phyloP scores from a whole-genome alignment of 2,888 invertebrate species.

The Scrobipalpa costella region DNA sequence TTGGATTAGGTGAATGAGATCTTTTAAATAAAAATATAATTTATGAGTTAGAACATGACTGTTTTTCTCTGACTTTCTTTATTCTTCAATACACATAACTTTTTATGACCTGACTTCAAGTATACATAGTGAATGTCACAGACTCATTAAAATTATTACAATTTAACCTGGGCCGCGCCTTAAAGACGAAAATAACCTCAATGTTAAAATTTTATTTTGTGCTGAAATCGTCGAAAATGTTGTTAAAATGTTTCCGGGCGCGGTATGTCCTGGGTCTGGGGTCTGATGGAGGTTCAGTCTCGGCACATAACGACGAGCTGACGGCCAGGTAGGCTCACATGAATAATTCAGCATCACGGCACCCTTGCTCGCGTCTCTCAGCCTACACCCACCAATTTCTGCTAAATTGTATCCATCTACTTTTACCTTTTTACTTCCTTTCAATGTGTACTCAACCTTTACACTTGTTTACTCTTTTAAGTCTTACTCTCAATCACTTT shows the following conservation, averaged over 20 bases:
- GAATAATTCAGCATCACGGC: conserved; percentile 64
- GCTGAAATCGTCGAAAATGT: not conserved
- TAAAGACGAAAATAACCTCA: not conserved
- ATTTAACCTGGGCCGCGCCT: not conserved
- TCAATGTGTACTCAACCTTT: conserved; percentile 23
- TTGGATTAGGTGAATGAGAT: not conserved
- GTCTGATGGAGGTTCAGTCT: conserved; percentile 44
- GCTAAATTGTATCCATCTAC: conserved; percentile 37
- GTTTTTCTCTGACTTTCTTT: too few relatives aligned
- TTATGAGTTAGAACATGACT: too few relatives aligned
- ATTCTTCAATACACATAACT: not conserved
- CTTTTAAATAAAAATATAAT: too few relatives aligned
- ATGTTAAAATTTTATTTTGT: not conserved
- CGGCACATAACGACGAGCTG: conserved; percentile 53
- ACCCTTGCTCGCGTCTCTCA: conserved; percentile 34
- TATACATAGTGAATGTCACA: not conserved
- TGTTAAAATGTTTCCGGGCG: not conserved
- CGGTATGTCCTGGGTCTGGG: conserved; percentile 21
- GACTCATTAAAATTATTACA: conserved; percentile 24
- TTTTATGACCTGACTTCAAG: not conserved
- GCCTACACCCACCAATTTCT: conserved; percentile 38
- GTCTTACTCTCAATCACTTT: not conserved
- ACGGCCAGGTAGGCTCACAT: conserved; percentile 57
- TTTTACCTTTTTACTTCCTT: conserved; percentile 30
- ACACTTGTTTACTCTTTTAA: conserved; percentile 18